Base-by-base conservation (phyloP, 2,888 invertebrate species). In the Brassicogethes aeneus region DNA sequence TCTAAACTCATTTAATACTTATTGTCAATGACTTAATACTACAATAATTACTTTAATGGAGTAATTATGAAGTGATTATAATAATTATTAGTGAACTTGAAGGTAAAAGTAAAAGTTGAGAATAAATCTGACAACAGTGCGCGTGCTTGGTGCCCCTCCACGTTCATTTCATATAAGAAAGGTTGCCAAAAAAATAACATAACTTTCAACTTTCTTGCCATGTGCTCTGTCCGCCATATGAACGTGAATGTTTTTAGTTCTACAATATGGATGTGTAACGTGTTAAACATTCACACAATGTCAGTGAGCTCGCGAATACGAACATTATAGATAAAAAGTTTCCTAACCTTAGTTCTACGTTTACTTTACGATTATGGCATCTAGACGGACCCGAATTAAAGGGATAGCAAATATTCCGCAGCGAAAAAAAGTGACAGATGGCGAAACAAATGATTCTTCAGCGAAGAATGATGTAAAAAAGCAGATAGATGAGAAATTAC, bases 311-410 rank as follows among this genome's bases (percentile, higher is more conserved):
- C 23, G 23, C 5, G 23, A 23, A 23, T 5, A 23, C 10, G 5
- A 10, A 7, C 5, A 23, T 23, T 23, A 7, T 23, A 7, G n/a
- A n/a, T n/a, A n/a, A n/a, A n/a, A n/a, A n/a, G 23, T 23, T 23
- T 23, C 23, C 23, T 23, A 23, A 7, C 23, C n/a, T n/a, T n/a
- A n/a, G n/a, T n/a, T n/a, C n/a, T n/a, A n/a, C n/a, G 15, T 35
- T 37, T 13, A 23, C 30, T 17, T 12, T 16, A 14, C 16, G 13
- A 46, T 14, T 14, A 81, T 81, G 81, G 75, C 80, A 40, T 75
- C 76, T 35, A 70, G 83, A 66, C 68, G 85, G 57, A 79, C 81
- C 37, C 74, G 85, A 65, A 82, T 86, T 53, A 85, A 85, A 72
- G 82, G 79, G 41, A 73, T 81, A 53, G 81, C 82, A 34, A 79